Conservation (phyloP, 2,113 vertebrate genomes). For the Pseudorectes ferrugineus region DNA sequence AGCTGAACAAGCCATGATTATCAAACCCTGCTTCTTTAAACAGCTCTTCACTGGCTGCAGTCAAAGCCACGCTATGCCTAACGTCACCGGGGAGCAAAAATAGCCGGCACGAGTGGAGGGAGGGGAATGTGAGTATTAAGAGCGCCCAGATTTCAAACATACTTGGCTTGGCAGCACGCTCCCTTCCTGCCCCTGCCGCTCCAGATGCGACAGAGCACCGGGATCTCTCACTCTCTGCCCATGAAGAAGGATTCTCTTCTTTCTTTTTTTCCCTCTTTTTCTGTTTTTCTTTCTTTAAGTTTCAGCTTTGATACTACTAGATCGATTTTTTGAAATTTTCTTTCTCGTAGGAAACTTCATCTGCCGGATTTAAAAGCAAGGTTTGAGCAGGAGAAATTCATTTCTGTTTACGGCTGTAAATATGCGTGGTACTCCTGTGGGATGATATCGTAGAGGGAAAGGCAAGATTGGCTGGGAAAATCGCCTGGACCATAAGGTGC, state of each 20-base stretch:
- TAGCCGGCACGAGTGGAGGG: conserved; percentile 61
- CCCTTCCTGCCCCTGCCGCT: background rate
- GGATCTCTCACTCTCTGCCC: background rate
- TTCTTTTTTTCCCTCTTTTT: background rate
- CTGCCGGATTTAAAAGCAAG: conserved; percentile 58
- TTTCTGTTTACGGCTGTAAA: background rate
- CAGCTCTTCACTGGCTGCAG: conserved; percentile 20
- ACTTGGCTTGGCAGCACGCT: conserved; percentile 13
- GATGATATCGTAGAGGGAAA: background rate
- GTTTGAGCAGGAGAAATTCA: conserved; percentile 33
- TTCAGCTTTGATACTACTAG: background rate
- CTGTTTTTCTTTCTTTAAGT: background rate
- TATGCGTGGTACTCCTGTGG: background rate
- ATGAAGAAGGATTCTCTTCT: background rate
- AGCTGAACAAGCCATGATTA: fast-evolving
- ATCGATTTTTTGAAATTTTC: background rate
- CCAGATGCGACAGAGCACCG: conserved; percentile 9
- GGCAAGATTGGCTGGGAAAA: background rate
- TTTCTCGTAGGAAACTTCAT: conserved; percentile 5
- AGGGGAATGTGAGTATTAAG: conserved; percentile 44
- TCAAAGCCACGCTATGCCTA: conserved; percentile 24
- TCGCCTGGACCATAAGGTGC: background rate
- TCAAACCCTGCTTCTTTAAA: conserved; percentile 59
- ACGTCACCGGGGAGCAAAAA: conserved; percentile 63
- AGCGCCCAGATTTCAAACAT: conserved; percentile 65